Evolutionary conservation across 2,113 vertebrate genomes (phyloP).

Genomic region (Otocyon megalotis): DNA sequence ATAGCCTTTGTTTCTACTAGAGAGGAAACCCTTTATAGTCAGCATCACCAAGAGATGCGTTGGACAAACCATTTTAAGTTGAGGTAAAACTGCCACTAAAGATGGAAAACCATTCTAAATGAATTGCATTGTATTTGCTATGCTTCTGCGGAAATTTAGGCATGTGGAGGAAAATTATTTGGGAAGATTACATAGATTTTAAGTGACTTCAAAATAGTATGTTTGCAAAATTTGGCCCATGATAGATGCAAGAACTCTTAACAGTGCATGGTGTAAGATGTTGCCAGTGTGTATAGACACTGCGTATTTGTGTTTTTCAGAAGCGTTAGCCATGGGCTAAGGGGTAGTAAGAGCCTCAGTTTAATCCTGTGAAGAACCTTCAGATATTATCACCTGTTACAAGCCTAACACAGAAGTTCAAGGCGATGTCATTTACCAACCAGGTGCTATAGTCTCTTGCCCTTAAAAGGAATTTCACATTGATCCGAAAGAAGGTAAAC

Average conservation of each 20-base stretch:
- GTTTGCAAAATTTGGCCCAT: neutral
- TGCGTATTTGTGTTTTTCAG: neutral
- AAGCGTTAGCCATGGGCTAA: neutral
- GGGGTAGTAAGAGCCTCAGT: neutral
- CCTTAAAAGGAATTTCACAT: constrained; percentile 19
- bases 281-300: neutral
- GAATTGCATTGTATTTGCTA: neutral
- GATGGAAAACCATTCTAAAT: neutral
- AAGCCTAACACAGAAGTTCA: neutral
- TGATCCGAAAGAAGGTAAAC: constrained; percentile 39
- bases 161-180: constrained; percentile 10
- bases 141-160: neutral
- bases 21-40: constrained; percentile 36
- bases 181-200: neutral
- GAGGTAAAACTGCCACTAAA: constrained; percentile 31
- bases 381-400: neutral
- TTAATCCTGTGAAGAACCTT: neutral
- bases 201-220: constrained; percentile 20
- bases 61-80: constrained; percentile 55
- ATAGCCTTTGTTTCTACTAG: neutral
- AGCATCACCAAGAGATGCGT: constrained; percentile 37
- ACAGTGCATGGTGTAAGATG: neutral
- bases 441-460: neutral
- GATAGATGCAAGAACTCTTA: neutral
- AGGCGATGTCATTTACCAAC: neutral